Base-by-base conservation (phyloP, 1,140 invertebrate species). In the Anastrepha ludens region DNA sequence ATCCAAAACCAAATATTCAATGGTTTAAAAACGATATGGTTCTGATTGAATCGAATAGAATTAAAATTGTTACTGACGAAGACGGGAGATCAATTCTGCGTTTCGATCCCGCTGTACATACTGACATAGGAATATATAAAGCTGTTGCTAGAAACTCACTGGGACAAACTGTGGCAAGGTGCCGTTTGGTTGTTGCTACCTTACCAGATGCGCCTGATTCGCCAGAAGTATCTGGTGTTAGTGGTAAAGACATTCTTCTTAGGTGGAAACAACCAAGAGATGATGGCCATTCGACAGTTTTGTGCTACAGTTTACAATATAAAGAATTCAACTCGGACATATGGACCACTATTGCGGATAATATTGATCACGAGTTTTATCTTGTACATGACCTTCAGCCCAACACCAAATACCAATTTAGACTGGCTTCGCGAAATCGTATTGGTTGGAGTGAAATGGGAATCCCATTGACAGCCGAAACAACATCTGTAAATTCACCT, bases 1-100 rank as follows among this genome's bases (percentile, higher is more conserved):
- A 97, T 90, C 98, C 98, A 0, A 96, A 96, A 90, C 98, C 98
- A 0, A 94, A 95, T 67, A 96, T 99, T n/a, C 97, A 98, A 89
- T 99, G 99, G 98, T 99, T 98, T 94, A 98, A 97, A 93, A 98
- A 98, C 91, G 98, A 98, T 90, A 95, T 97, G 91, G 97, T 98
- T 60, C 93, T 98, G 5, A 95, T 96, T 5, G 97, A 98, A 92
- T 96, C 95, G 47, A 96, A 96, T 88, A 94, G 97, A 86, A 95
- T 98, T 60, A 97, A 96, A 91, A 96, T 98, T 39, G 94, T 94
- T 0, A 96, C 96, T 78, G 97, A 97, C 88, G 95, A 96, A 41
- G 95, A 97, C 58, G 97, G 97, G 0, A 94, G 97, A 85, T 97
- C 97, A 0, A 96, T 97, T 55, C 93, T 98, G 11, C 95, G 95